phyloP scores from a whole-genome alignment of 1,140 invertebrate genomes.

The Triops cancriformis region DNA sequence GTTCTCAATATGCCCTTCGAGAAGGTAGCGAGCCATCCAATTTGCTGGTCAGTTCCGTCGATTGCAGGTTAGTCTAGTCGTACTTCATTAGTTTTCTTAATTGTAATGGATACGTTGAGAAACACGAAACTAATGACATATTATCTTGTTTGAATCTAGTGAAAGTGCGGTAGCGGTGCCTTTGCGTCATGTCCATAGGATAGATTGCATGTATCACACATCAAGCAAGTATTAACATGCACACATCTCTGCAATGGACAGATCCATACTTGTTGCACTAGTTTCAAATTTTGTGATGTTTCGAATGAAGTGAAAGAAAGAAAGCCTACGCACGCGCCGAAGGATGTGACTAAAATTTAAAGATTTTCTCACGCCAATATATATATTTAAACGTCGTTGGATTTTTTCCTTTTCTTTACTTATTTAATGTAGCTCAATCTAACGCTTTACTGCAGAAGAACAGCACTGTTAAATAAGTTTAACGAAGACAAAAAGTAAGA shows the following conservation, averaged over 20 bases:
- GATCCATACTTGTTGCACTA: background rate
- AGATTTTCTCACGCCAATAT: background rate
- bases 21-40: background rate
- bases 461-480: no score
- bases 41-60: background rate
- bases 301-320: background rate
- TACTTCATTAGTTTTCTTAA: no score
- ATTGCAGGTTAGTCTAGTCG: background rate
- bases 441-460: no score
- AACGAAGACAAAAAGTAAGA: no score
- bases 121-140: background rate
- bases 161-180: background rate
- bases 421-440: background rate
- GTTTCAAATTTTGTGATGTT: background rate
- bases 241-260: background rate
- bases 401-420: background rate
- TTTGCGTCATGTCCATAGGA: slow-evolving; percentile 10
- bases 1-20: background rate
- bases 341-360: background rate
- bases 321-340: background rate
- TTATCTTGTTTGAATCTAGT: background rate
- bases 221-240: background rate
- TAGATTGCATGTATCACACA: slow-evolving; percentile 2
- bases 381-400: background rate
- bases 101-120: background rate